A percentile compares a stretch with the other conserved stretches of the same genome.
Evolutionary conservation across 2,888 invertebrate genomes (phyloP).

Genomic region (Lathronympha strigana): DNA sequence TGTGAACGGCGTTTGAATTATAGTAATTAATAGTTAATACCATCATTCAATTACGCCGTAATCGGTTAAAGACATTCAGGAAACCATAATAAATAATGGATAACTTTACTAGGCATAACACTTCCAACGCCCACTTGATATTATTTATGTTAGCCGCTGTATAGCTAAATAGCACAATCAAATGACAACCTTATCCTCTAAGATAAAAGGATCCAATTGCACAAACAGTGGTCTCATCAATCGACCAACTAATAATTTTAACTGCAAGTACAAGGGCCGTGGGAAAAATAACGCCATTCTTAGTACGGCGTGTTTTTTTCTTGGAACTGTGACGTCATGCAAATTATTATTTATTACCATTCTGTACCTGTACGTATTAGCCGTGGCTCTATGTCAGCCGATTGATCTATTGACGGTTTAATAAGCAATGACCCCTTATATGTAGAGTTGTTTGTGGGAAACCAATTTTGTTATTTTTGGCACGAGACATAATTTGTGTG

Average conservation of each 20-base stretch:
- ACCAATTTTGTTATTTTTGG: background rate
- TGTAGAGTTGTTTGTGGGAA: background rate
- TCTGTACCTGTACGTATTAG: constrained; percentile 21
- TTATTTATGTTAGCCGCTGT: constrained; percentile 9
- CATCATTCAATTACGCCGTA: background rate
- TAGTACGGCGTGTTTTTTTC: constrained; percentile 56
- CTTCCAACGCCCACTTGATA: constrained; percentile 23
- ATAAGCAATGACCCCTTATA: background rate
- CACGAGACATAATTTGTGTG: background rate
- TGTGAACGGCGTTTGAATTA: background rate
- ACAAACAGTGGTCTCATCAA: background rate
- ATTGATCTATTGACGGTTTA: constrained; percentile 18
- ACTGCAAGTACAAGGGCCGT: constrained; percentile 54
- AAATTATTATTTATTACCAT: constrained; percentile 41
- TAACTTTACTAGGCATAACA: constrained; percentile 33
- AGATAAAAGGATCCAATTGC: background rate
- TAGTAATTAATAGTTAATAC: too few relatives aligned
- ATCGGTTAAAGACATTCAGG: constrained; percentile 17
- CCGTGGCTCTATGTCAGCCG: constrained; percentile 47
- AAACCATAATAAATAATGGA: constrained; percentile 43
- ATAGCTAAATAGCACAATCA: background rate
- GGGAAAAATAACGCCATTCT: constrained; percentile 58
- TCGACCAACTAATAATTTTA: background rate
- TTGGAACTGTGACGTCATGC: constrained; percentile 52
- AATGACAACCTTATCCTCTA: constrained; percentile 3